A percentile compares a stretch with the other conserved stretches of the same genome.
Conservation (phyloP, 2,888 invertebrate genomes). For the Erebia ligea region DNA sequence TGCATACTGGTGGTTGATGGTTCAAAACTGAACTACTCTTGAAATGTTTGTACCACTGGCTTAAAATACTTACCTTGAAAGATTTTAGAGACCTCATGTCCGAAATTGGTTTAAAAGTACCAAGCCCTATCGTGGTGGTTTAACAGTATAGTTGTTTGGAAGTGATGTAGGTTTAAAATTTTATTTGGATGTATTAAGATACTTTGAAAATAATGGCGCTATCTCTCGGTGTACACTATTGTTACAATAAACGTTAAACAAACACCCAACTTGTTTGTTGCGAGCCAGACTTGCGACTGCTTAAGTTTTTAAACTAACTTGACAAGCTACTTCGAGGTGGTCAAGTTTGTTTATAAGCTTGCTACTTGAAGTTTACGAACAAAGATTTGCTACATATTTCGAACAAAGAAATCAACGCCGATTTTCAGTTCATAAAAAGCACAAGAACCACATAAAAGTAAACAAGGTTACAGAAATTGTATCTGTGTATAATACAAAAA, state of each 20-base stretch:
- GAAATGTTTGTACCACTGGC: too few relatives aligned
- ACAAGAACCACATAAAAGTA: too few relatives aligned
- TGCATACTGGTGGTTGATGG: too few relatives aligned
- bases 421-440: neutral
- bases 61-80: too few relatives aligned
- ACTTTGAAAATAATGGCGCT: neutral
- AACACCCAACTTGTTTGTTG: constrained; percentile 29
- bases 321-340: neutral
- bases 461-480: too few relatives aligned
- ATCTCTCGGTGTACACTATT: neutral
- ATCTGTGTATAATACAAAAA: too few relatives aligned
- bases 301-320: constrained; percentile 22
- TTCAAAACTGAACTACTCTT: too few relatives aligned
- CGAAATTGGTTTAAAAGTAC: too few relatives aligned
- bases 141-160: neutral
- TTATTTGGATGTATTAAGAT: neutral
- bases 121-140: too few relatives aligned
- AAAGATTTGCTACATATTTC: neutral
- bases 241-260: constrained; percentile 23
- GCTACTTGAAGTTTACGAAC: constrained; percentile 10
- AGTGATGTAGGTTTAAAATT: neutral
- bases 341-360: constrained; percentile 11
- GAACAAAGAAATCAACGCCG: neutral
- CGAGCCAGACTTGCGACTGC: constrained; percentile 11
- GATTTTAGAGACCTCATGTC: too few relatives aligned